Base-by-base conservation (phyloP, 2,888 invertebrate genomes). In the Phlogophora meticulosa region DNA sequence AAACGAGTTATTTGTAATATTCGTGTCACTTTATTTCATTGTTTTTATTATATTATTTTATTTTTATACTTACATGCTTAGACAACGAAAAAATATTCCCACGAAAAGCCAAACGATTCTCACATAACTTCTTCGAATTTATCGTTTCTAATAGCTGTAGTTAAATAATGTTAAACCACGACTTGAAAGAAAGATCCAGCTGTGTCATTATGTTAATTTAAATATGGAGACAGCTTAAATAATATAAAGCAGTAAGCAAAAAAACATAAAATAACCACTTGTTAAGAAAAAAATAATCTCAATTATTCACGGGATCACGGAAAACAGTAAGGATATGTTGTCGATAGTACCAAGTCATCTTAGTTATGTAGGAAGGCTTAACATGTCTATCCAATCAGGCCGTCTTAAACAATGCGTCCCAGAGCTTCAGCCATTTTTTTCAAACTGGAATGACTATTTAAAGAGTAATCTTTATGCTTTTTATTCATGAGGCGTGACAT, bases 351-450 rank as follows among this genome's bases (percentile, higher is more conserved):
- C 24, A 56, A 36, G 9, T 43, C 17, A 9, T 17, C 17, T 7
- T 7, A 28, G 24, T 24, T 32, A 43, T 17, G n/a, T 42, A 7
- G 13, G 7, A 4, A n/a, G n/a, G n/a, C n/a, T 52, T 10, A 11
- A 55, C 7, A 68, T 22, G 7, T 45, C 43, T 13, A 17, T 43
- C 28, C 28, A 43, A 55, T 32, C 42, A 15, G 20, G 13, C 20
- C 5, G 42, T 10, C 13, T 42, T n/a, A 9, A 43, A 43, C 42
- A 65, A 20, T 36, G 20, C 20, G 11, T 1, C 11, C 11, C 15
- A 10, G 11, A n/a, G 42, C 5, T 20, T 20, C 9, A 13, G 10
- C 20, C 0, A 20, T 66, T 52, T 36, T 59, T 34, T 28, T 28
- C 51, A n/a, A 43, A 28, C 4, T 42, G 38, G 3, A 5, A 10